Evolutionary conservation across 2,888 invertebrate genomes (phyloP), one percentile per base, ranked within the genome.

Genomic region (Drosophila hawaiiensis): DNA sequence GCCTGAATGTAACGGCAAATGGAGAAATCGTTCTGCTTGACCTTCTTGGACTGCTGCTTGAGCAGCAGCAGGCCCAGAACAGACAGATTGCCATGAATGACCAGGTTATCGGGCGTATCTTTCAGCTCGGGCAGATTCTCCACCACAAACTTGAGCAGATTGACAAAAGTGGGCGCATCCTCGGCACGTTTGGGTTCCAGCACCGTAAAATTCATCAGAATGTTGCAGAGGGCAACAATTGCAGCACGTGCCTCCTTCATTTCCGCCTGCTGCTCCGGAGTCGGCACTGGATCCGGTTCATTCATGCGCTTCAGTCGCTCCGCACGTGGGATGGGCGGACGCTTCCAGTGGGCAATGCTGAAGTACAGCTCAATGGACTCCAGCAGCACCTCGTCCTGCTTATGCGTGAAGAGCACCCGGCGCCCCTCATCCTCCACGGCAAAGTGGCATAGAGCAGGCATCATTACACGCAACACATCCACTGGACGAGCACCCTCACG

Each of bases 161-260:
- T 96, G 79, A 96, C 95, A 92, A 98, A 98, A 16, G 96, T 94
- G 58, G 95, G 94, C 70, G 97, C 96, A 78, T 96, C 96, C 91
- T 97, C 97, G 9, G 97, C 97, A 55, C 97, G 94, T 92, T 97
- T 97, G 0, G 97, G 96, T 84, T 98, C 98, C 70, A 98, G 93
- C 0, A 98, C 98, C 19, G 97, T 97, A 4, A 98, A 94, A 92
- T 98, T 98, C 97, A 98, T 97, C 80, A 98, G 96, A 69, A 98
- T 96, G 91, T 98, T 98, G 93, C 98, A 98, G 37, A 97, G 95
- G 81, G 98, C 97, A 76, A 97, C 96, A 95, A 98, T 96, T 0
- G 98, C 97, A 4, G 96, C 94, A 71, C 97, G 95, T 0, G 97
- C 97, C 92, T 97, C 97, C 89, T 96, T 96, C 96, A 97, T 97